Conservation (phyloP, 2,797 vertebrate genomes). For the Acridotheres tristis region DNA sequence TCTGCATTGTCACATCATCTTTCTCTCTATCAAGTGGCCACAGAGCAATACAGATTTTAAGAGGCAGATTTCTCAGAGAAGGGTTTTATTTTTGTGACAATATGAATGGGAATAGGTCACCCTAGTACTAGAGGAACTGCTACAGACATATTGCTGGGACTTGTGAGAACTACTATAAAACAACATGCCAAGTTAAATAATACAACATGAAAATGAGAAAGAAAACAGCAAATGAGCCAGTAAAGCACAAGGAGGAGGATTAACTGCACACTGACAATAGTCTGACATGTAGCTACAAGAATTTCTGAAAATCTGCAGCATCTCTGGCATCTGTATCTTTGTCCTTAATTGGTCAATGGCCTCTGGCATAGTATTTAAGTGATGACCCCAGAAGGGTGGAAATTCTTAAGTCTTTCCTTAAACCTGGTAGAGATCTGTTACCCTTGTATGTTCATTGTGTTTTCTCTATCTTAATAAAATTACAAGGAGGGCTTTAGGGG, state of each 20-base stretch:
- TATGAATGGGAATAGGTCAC: neutral
- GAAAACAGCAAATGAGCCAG: neutral
- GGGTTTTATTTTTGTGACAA: neutral
- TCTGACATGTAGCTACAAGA: neutral
- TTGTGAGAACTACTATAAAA: neutral
- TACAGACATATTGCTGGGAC: neutral
- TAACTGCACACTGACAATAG: neutral
- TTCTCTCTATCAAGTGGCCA: neutral
- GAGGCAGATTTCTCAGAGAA: neutral
- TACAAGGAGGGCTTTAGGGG: neutral
- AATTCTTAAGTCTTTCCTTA: neutral
- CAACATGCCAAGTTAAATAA: slow-evolving; percentile 11
- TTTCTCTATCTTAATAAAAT: neutral
- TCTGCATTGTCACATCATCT: neutral
- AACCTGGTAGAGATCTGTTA: neutral
- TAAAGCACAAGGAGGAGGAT: neutral
- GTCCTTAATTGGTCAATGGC: neutral
- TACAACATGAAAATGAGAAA: neutral
- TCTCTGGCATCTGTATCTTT: neutral
- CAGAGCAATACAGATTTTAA: neutral
- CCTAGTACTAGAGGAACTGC: neutral
- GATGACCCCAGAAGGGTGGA: neutral
- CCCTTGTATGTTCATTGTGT: neutral
- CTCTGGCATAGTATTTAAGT: neutral
- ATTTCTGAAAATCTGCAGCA: neutral